These are phyloP conservation scores for Sebastes oblongus DNA, from an alignment of 2,797 vertebrate species.

Conservation along the genomic window DNA sequence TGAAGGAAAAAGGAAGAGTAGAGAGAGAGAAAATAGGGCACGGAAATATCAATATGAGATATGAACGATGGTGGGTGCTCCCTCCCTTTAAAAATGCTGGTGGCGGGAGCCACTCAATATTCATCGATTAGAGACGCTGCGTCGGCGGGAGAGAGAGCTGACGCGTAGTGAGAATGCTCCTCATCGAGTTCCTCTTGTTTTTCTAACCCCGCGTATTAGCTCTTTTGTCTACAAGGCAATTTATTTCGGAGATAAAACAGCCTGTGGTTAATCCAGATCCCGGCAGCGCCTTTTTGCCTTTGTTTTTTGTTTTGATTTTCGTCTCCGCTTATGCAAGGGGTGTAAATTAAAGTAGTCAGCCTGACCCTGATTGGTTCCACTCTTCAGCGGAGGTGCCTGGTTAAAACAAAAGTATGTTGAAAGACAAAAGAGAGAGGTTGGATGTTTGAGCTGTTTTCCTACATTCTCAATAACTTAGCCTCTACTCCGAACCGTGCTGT, in stretches of 20 bases:
- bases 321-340: constrained; percentile 36
- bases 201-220: constrained; percentile 60
- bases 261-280: constrained; percentile 67
- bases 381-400: constrained; percentile 15
- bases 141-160: constrained; percentile 51
- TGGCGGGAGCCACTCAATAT: constrained; percentile 77
- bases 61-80: constrained; percentile 67
- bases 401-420: constrained; percentile 1
- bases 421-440: constrained; percentile 35
- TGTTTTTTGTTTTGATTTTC: constrained; percentile 59
- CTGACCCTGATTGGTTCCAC: constrained; percentile 57
- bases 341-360: constrained; percentile 55
- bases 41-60: constrained; percentile 76
- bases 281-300: constrained; percentile 38
- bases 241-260: constrained; percentile 73
- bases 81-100: constrained; percentile 62
- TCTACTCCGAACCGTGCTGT: background rate
- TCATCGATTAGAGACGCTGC: constrained; percentile 75
- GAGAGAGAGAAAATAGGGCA: constrained; percentile 53
- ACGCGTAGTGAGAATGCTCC: constrained; percentile 48
- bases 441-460: background rate
- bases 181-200: constrained; percentile 59
- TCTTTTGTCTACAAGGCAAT: constrained; percentile 77
- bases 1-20: constrained; percentile 43
- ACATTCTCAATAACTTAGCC: background rate